Conservation (phyloP, 2,888 invertebrate species). For the Drosophila mercatorum region DNA sequence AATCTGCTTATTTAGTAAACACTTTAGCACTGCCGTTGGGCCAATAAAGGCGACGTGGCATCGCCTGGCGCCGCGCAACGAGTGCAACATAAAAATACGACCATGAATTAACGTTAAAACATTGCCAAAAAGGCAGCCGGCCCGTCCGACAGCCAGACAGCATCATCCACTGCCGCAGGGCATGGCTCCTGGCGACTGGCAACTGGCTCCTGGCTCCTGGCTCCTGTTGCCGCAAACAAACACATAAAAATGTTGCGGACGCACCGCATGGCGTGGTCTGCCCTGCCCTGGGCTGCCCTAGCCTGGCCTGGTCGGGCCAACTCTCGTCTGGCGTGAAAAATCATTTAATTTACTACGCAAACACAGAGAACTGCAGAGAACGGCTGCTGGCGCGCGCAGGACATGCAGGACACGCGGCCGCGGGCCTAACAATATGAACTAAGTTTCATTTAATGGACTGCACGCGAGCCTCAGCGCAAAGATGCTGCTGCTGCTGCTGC, state of each 20-base stretch:
- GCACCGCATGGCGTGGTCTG: slow-evolving; percentile 57
- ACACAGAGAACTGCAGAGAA: slow-evolving; percentile 30
- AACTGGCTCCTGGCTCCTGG: not conserved
- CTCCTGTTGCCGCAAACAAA: slow-evolving; percentile 68
- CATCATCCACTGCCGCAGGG: slow-evolving; percentile 1
- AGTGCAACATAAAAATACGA: slow-evolving; percentile 80
- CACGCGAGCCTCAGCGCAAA: slow-evolving; percentile 30
- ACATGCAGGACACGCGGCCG: slow-evolving; percentile 26
- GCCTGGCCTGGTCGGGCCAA: too few species aligned
- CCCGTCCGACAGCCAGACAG: slow-evolving; percentile 1
- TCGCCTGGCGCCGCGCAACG: slow-evolving; percentile 50
- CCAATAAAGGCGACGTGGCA: slow-evolving; percentile 62
- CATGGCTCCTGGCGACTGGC: slow-evolving; percentile 7
- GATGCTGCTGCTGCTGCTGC: not conserved
- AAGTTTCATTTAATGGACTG: slow-evolving; percentile 81
- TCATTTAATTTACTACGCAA: slow-evolving; percentile 78
- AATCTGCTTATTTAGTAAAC: slow-evolving; percentile 78
- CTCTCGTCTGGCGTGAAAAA: slow-evolving; percentile 64
- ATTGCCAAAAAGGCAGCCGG: slow-evolving; percentile 70
- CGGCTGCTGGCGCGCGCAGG: not conserved
- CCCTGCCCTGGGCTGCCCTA: not conserved
- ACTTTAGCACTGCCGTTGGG: slow-evolving; percentile 62
- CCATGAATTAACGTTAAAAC: slow-evolving; percentile 82
- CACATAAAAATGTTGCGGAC: slow-evolving; percentile 75
- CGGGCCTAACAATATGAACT: slow-evolving; percentile 71